Evolutionary conservation across 2,888 invertebrate species (phyloP).

Genomic region (Acrocera orbiculus): DNA sequence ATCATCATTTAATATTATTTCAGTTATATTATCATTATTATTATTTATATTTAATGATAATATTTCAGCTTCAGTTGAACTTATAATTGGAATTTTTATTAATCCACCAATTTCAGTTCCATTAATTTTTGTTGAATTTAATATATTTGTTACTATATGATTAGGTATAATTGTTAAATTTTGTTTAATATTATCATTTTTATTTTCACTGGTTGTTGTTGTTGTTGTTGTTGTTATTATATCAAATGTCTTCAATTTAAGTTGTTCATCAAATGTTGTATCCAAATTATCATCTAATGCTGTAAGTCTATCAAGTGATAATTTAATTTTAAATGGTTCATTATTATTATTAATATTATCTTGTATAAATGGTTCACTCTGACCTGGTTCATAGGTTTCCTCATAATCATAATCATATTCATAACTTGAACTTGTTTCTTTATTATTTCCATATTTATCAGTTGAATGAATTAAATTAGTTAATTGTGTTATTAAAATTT

Average conservation of each 20-base stretch:
- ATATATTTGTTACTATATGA: too few relatives aligned
- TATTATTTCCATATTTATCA: slow-evolving; percentile 6
- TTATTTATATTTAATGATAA: too few relatives aligned
- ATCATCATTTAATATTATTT: too few relatives aligned
- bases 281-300: slow-evolving; percentile 1
- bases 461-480: slow-evolving; percentile 15
- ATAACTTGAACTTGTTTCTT: slow-evolving; percentile 11
- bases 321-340: slow-evolving; percentile 28
- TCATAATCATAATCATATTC: slow-evolving; percentile 24
- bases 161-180: too few relatives aligned
- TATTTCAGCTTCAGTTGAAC: too few relatives aligned
- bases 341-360: neutral
- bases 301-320: slow-evolving; percentile 24
- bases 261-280: neutral
- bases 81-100: too few relatives aligned
- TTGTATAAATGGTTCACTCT: slow-evolving; percentile 7
- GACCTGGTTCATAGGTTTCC: slow-evolving; percentile 11
- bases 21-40: too few relatives aligned
- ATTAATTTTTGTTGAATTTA: too few relatives aligned
- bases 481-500: slow-evolving; percentile 15
- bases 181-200: neutral
- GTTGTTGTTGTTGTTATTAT: slow-evolving; percentile 5
- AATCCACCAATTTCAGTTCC: too few relatives aligned
- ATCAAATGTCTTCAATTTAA: slow-evolving; percentile 9
- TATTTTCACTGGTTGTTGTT: neutral